Conservation (phyloP, 1,140 invertebrate species). For the Euschistus heros region DNA sequence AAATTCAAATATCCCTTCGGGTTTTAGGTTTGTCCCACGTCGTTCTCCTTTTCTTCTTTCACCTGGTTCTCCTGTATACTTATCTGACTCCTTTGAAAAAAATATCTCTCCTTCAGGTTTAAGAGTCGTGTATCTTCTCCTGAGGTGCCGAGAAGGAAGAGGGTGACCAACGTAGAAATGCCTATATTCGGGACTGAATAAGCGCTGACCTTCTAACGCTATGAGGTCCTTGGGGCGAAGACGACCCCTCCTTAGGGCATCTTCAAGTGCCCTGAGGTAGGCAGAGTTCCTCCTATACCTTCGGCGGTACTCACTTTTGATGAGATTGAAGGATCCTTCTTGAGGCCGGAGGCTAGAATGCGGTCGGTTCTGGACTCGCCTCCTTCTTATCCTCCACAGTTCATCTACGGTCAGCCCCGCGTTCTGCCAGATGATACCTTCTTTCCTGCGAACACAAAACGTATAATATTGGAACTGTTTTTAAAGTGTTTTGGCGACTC, state of each 20-base stretch:
- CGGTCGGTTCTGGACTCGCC: conserved; percentile 13
- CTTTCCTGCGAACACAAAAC: not conserved
- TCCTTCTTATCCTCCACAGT: conserved; percentile 21
- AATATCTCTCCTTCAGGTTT: conserved; percentile 25
- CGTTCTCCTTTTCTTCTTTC: conserved; percentile 7
- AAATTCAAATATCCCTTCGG: conserved; percentile 26
- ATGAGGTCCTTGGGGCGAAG: conserved; percentile 20
- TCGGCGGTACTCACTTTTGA: conserved; percentile 28
- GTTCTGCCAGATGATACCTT: not conserved
- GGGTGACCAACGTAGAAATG: conserved; percentile 25
- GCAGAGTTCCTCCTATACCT: conserved; percentile 22
- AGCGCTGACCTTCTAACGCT: conserved; percentile 26
- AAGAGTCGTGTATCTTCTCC: conserved; percentile 13
- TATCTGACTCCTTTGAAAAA: not conserved
- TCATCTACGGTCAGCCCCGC: conserved; percentile 27
- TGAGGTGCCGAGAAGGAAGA: not conserved
- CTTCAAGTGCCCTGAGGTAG: not conserved
- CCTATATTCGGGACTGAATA: conserved; percentile 25
- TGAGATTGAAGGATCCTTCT: conserved; percentile 22
- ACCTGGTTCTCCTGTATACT: not conserved
- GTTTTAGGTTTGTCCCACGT: conserved; percentile 25
- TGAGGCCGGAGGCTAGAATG: conserved; percentile 18
- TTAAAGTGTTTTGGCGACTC: no score
- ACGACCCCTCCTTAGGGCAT: conserved; percentile 13
- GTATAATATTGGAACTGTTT: no score